Base-by-base conservation (phyloP, 2,113 vertebrate genomes). In the Etia nguti region DNA sequence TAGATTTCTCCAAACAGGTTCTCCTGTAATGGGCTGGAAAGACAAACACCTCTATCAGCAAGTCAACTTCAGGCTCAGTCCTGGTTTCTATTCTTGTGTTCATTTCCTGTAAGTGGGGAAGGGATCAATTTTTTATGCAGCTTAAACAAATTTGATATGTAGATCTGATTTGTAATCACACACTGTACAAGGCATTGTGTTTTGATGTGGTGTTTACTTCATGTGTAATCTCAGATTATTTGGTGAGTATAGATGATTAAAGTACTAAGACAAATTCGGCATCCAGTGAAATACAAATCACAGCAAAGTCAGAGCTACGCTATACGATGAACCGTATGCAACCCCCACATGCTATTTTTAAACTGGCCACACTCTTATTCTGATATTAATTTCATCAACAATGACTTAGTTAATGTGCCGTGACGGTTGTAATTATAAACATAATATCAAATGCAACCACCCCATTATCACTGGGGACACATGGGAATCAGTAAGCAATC, bases 341-440 rank as follows among this genome's bases (percentile, higher is more conserved):
- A 77, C 85, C 31, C 29, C 80, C 20, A 34, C 48, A 81, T 70
- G 52, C 70, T 65, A 83, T 50, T 68, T 82, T 90, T 81, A 75
- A 59, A 92, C 48, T 16, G 24, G 84, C 80, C 81, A 24, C 68
- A 60, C 90, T 92, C 55, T 90, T 85, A 84, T 92, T 89, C 55
- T 86, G 79, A 89, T 91, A 92, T 92, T 93, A 93, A 95, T 95
- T 92, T 93, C 85, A 92, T 94, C 92, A 95, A 92, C 87, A 86
- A 80, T 88, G 86, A 92, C 90, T 88, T 84, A 93, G 92, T 90
- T 94, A 95, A 95, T 95, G 92, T 94, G 92, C 87, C 79, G 50
- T 95, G 94, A 95, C 88, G 83, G 62, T 90, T 92, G 89, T 94
- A 95, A 95, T 94, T 93, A 95, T 92, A 91, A 94, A 93, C 87